These are phyloP conservation scores for Drosophila serrata DNA, from an alignment of 1,140 invertebrate species.

Conservation along the genomic window DNA sequence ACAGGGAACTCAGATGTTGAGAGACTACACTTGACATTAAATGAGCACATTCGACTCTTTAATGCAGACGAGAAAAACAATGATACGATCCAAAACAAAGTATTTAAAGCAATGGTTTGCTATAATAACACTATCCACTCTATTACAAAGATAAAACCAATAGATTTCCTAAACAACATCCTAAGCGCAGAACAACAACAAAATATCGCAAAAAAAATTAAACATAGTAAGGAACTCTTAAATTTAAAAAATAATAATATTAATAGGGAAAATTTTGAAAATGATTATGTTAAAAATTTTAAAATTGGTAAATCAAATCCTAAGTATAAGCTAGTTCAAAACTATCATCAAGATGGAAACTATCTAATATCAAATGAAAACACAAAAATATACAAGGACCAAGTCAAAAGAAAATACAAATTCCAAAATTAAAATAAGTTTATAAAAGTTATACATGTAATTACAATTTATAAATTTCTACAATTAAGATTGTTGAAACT, in stretches of 20 bases:
- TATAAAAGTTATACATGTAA: too few species aligned
- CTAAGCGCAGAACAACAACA: not conserved
- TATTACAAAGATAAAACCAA: too few species aligned
- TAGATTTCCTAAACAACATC: not conserved
- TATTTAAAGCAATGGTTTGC: not conserved
- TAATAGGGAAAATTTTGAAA: not conserved
- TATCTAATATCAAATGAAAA: conserved; percentile 8
- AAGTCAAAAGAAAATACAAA: not conserved
- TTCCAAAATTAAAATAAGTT: not conserved
- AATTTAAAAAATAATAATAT: too few species aligned
- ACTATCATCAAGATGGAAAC: conserved; percentile 12
- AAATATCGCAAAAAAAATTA: not conserved
- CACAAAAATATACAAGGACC: not conserved
- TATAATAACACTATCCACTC: not conserved
- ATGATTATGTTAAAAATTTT: conserved; percentile 1
- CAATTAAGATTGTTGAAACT: too few species aligned
- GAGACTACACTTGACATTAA: not conserved
- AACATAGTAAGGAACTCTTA: not conserved
- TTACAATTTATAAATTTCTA: too few species aligned
- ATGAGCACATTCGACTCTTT: not conserved
- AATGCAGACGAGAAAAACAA: not conserved
- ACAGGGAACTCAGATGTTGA: not conserved
- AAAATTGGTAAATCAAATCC: conserved; percentile 7
- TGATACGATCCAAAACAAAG: not conserved
- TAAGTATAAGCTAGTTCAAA: too few species aligned